Percentiles rank a stretch among this genome's conserved stretches.
Evolutionary conservation across 1,140 invertebrate species (phyloP).

Genomic region (Lepidurus packardi): DNA sequence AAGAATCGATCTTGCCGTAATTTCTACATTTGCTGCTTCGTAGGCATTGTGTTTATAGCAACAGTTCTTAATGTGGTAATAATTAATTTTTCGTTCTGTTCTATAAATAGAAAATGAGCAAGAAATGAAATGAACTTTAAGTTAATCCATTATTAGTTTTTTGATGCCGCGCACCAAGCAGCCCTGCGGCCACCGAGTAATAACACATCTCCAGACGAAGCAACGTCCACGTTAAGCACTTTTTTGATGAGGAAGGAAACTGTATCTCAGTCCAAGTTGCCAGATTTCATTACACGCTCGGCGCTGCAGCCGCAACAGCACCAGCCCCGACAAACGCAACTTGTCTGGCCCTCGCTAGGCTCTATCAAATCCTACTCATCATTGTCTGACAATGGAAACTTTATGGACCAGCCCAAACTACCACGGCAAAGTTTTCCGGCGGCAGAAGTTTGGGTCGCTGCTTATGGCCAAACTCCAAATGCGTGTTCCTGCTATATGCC

Average conservation of each 20-base stretch:
- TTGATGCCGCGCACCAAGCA: constrained; percentile 7
- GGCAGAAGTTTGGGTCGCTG: not conserved
- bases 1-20: constrained; percentile 52
- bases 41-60: constrained; percentile 61
- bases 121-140: not conserved
- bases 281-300: constrained; percentile 8
- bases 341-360: not conserved
- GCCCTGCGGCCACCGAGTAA: not conserved
- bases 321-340: not conserved
- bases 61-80: constrained; percentile 46
- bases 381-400: not conserved
- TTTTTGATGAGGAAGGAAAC: not conserved
- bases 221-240: not conserved
- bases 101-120: not conserved
- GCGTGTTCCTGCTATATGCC: constrained; percentile 55
- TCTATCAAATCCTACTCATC: not conserved
- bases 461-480: not conserved
- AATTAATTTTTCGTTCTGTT: constrained; percentile 7
- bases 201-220: not conserved
- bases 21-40: constrained; percentile 69
- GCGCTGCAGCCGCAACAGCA: not conserved
- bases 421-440: no score
- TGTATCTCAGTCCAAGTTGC: constrained; percentile 5
- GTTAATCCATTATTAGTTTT: not conserved
- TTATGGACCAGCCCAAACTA: constrained; percentile 1